Base-by-base conservation (phyloP, 30 jellyfish, hydroid and myxozoan species). In the Haliclystus octoradiatus region DNA sequence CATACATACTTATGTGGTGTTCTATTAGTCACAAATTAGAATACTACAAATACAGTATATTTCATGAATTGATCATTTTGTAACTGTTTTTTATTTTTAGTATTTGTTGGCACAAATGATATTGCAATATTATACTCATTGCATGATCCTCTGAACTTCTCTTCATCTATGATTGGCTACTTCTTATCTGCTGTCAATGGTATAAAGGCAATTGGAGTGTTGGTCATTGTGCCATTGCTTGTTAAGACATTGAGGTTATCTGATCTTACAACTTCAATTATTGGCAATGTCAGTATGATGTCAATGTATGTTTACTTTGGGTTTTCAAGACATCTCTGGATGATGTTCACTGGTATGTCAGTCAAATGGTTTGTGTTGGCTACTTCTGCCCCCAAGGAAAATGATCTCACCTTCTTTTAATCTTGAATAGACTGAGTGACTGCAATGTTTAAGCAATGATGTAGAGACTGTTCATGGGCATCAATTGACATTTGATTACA, bases 111-210 rank as follows among this genome's bases (percentile, higher is more conserved):
- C 25, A 60, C 85, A 29, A 57, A 32, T 35, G 63, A 86, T 0
- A 75, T 91, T 28, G 62, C 75, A 47, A 66, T 91, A 25, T 66
- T 91, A 50, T 91, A 61, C 57, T 51, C 71, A 26, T 49, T 91
- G 46, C 94, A 77, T 33, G 77, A 52, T 0, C 99, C 99, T 49
- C 73, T 91, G 34, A 72, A 85, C 14, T 91, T 83, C 47, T 66
- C 95, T 7, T 65, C 99, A 26, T 66, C 95, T 49, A 65, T 75
- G 79, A 62, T 91, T 71, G 99, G 99, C 27, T 83, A 75, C 76
- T 77, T 65, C 52, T 70, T 82, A 7, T 84, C 95, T 0, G 77
- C 35, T 13, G 31, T 73, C 24, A 34, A 70, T 73, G 57, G 68
- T 0, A 74, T 69, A 28, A 79, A 78, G 67, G 91, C 82, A 23